A percentile compares a stretch with the other conserved stretches of the same genome.
Evolutionary conservation across 2,797 vertebrate genomes (phyloP).

Genomic region (Arnoldichthys spilopterus): DNA sequence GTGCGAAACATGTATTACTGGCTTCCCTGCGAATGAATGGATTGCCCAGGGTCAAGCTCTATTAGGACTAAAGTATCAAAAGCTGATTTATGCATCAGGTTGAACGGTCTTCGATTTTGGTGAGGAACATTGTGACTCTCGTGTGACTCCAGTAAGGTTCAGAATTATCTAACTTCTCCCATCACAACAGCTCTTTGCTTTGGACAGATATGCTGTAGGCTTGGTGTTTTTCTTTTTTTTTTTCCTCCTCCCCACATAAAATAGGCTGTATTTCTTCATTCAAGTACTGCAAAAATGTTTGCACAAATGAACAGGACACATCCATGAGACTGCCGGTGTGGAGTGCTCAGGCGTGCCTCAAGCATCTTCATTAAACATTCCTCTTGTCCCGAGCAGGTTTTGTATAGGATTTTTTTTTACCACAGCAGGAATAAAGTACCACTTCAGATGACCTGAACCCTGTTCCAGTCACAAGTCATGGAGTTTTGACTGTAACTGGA

Average conservation of each 20-base stretch:
- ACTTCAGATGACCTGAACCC: conserved; percentile 74
- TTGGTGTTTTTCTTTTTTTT: conserved; percentile 36
- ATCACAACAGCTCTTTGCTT: conserved; percentile 70
- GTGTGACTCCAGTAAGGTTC: conserved; percentile 70
- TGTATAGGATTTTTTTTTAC: conserved; percentile 75
- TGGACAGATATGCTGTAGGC: conserved; percentile 64
- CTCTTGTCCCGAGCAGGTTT: conserved; percentile 76
- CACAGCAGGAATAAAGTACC: conserved; percentile 85
- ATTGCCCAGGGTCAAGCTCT: conserved; percentile 54
- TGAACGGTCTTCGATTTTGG: conserved; percentile 65
- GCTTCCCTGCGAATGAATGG: conserved; percentile 43
- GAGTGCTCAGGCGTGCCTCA: conserved; percentile 63
- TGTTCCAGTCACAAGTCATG: conserved; percentile 67
- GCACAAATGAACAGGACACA: conserved; percentile 72
- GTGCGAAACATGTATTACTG: conserved; percentile 28
- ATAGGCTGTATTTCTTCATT: conserved; percentile 81
- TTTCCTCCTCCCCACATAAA: conserved; percentile 68
- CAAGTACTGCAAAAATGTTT: conserved; percentile 84
- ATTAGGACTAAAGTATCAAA: conserved; percentile 35
- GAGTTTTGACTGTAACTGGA: conserved; percentile 64
- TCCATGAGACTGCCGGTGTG: conserved; percentile 67
- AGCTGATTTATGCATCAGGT: conserved; percentile 66
- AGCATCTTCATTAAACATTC: conserved; percentile 76
- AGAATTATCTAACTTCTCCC: conserved; percentile 63
- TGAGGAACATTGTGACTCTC: conserved; percentile 73